Base-by-base conservation (phyloP, 2,888 invertebrate genomes). In the Volucella bombylans region DNA sequence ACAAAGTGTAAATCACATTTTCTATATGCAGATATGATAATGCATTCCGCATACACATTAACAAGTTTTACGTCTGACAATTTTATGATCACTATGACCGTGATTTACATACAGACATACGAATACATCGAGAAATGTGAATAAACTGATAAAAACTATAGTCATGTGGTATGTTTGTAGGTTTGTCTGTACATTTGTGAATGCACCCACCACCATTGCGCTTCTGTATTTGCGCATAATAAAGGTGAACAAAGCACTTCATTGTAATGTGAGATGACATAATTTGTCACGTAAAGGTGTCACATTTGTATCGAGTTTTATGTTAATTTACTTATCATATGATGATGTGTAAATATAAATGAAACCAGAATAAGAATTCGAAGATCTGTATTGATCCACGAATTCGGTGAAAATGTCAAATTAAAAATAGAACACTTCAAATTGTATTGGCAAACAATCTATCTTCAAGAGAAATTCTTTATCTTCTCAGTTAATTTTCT, bases 261-360 rank as follows among this genome's bases (percentile, higher is more conserved):
- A 65, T 79, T 83, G 82, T 83, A 57, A 23, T 23, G 23, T 4
- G 23, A 41, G 52, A 59, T 79, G 79, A 73, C 79, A 79, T 82
- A 77, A 73, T 73, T 81, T 52, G 78, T 78, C 71, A 68, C 69
- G 76, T 73, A 82, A 73, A 82, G 72, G 82, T 79, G 79, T 59
- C 64, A 79, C 68, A 79, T 78, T 82, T 78, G 64, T 73, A 43
- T 62, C 68, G 55, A 39, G 65, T 65, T 73, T 80, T 68, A 80
- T 67, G 67, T 73, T 43, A 67, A 72, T 65, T 69, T 45, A 59
- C 23, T 61, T 23, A 18, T 18, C 18, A 18, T 18, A 61, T 39
- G 31, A 61, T 38, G 18, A 50, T 15, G 41, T 31, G 8, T 12
- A 38, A 43, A 61, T 52, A 61, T 52, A 45, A 73, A 62, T 73